Conservation (phyloP, 2,797 vertebrate species). For the Cephalopachus bancanus region DNA sequence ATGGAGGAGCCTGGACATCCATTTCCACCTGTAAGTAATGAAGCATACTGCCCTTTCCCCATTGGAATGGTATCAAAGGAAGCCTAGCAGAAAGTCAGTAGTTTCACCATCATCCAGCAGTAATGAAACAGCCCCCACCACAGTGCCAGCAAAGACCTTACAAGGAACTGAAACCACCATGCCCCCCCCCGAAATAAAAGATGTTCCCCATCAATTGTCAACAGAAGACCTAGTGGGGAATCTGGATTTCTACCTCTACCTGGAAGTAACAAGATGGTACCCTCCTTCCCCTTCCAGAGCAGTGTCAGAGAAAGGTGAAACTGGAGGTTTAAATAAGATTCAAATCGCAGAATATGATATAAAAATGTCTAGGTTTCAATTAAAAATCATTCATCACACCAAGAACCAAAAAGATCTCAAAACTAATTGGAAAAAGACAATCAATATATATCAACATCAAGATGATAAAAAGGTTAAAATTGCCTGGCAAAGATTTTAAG, state of each 20-base stretch:
- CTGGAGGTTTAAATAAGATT: not conserved
- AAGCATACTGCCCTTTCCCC: not conserved
- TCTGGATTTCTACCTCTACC: not conserved
- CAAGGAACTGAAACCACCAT: not conserved
- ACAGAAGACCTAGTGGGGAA: not conserved
- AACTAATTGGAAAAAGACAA: not conserved
- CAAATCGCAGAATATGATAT: not conserved
- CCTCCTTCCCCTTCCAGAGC: not conserved
- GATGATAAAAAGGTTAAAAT: not conserved
- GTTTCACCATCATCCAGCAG: not conserved
- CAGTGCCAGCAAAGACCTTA: not conserved
- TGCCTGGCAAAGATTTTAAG: not conserved
- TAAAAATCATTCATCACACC: not conserved
- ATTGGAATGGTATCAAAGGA: not conserved
- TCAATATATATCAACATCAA: not conserved
- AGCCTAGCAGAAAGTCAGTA: not conserved
- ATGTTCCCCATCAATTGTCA: not conserved
- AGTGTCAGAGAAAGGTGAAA: conserved; percentile 12
- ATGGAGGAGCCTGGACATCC: too few species aligned
- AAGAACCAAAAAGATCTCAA: not conserved
- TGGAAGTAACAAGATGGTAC: not conserved
- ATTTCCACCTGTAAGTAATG: not conserved
- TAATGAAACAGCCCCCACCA: not conserved
- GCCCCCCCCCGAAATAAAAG: not conserved
- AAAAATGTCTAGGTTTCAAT: not conserved